A percentile compares a stretch with the other conserved stretches of the same genome.
These are phyloP conservation scores for Coelogynopora nodosa DNA, from an alignment of 2,888 invertebrate genomes.

Conservation along the genomic window DNA sequence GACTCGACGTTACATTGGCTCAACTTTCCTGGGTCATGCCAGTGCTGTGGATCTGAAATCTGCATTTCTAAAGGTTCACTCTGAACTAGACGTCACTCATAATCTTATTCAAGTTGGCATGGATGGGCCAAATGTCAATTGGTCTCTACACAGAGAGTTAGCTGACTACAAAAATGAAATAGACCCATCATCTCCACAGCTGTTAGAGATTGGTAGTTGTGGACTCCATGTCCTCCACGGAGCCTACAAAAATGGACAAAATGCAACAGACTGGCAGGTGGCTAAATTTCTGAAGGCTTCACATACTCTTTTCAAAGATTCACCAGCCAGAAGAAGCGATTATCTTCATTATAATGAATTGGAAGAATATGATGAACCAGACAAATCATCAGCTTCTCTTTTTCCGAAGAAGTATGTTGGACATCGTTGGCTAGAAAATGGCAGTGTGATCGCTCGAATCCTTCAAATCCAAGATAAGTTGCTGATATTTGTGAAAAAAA, in stretches of 20 bases:
- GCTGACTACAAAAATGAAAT: neutral
- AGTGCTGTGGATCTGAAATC: conserved; percentile 17
- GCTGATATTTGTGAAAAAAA: too few relatives aligned
- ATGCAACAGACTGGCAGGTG: conserved; percentile 7
- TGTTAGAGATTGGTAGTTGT: conserved; percentile 5
- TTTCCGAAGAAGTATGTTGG: neutral
- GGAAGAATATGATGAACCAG: neutral
- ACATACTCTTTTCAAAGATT: neutral
- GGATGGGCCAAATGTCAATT: conserved; percentile 1
- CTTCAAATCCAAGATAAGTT: too few relatives aligned
- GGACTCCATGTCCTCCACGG: neutral
- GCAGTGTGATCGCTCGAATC: too few relatives aligned
- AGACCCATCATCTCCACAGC: conserved; percentile 1
- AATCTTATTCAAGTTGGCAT: conserved; percentile 19
- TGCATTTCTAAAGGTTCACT: neutral
- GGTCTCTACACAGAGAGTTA: conserved; percentile 5
- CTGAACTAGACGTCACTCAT: conserved; percentile 7
- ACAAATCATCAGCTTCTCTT: neutral
- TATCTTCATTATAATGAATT: neutral
- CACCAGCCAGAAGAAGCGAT: neutral
- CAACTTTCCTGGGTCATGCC: conserved; percentile 9
- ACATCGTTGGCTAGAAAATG: too few relatives aligned
- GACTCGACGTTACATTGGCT: conserved; percentile 20
- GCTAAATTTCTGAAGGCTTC: neutral
- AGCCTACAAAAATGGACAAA: conserved; percentile 7